Percentiles rank a stretch among this genome's conserved stretches.
Evolutionary conservation across 2,113 vertebrate genomes (phyloP).

Genomic region (Uria lomvia): DNA sequence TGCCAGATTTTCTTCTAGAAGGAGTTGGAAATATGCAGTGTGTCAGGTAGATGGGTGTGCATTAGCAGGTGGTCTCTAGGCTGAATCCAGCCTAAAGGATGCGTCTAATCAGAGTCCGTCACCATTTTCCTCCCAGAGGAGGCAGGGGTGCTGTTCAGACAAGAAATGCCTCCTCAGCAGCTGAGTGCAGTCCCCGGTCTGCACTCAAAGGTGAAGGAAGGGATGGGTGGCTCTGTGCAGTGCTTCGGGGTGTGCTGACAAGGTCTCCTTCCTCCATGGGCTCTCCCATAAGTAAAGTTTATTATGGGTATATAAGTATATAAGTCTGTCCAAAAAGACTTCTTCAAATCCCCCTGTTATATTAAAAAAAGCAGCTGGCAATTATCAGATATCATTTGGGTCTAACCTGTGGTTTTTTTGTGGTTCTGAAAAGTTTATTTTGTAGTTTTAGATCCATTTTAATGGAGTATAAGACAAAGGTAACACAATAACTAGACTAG

Average conservation of each 20-base stretch:
- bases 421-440: background rate
- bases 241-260: accelerated
- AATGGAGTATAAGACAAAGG: background rate
- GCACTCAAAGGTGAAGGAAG: background rate
- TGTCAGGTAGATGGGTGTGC: background rate
- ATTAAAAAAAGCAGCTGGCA: background rate
- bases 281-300: background rate
- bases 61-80: background rate
- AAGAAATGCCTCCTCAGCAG: background rate
- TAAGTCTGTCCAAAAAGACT: background rate
- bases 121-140: background rate
- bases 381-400: background rate
- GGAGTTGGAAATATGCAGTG: background rate
- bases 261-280: background rate
- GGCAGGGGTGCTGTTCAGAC: background rate
- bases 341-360: background rate
- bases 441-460: background rate
- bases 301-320: background rate
- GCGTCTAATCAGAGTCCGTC: background rate
- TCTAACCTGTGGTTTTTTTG: background rate
- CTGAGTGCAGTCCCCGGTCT: background rate
- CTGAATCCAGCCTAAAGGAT: background rate
- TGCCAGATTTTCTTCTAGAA: background rate
- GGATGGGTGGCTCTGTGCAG: background rate
- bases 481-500: background rate